Evolutionary conservation across 2,113 vertebrate species (phyloP).

Genomic region (Colius striatus): DNA sequence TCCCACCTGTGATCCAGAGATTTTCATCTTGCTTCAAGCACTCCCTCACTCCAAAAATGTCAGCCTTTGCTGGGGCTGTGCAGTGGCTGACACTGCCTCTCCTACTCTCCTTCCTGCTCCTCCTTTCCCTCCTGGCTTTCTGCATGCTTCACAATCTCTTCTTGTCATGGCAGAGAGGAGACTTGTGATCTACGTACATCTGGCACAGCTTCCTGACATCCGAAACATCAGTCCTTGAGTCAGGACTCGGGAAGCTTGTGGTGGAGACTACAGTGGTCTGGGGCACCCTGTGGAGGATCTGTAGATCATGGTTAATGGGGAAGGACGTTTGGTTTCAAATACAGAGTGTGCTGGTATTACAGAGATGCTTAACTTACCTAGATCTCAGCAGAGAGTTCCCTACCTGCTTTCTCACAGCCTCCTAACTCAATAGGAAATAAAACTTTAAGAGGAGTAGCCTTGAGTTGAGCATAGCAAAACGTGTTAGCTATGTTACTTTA

Average conservation of each 20-base stretch:
- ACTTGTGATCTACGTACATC: not conserved
- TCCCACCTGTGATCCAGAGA: not conserved
- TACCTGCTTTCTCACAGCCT: not conserved
- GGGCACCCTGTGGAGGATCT: not conserved
- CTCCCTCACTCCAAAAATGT: not conserved
- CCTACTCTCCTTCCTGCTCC: not conserved
- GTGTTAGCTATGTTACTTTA: not conserved
- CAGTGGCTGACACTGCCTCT: not conserved
- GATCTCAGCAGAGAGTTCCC: not conserved
- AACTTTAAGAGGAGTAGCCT: not conserved
- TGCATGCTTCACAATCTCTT: not conserved
- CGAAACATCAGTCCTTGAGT: not conserved
- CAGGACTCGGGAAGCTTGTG: not conserved
- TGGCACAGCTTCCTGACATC: not conserved
- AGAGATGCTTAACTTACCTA: not conserved
- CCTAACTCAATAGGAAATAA: not conserved
- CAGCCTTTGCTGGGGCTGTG: not conserved
- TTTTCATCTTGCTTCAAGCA: not conserved
- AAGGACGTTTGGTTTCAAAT: not conserved
- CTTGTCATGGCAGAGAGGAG: not conserved
- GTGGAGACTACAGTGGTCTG: not conserved
- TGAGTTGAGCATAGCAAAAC: not conserved
- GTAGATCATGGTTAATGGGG: not conserved
- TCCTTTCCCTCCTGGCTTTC: not conserved
- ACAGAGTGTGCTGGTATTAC: not conserved